Base-by-base conservation (phyloP, 92 coral and sea anemone species). In the Diadumene lineata region DNA sequence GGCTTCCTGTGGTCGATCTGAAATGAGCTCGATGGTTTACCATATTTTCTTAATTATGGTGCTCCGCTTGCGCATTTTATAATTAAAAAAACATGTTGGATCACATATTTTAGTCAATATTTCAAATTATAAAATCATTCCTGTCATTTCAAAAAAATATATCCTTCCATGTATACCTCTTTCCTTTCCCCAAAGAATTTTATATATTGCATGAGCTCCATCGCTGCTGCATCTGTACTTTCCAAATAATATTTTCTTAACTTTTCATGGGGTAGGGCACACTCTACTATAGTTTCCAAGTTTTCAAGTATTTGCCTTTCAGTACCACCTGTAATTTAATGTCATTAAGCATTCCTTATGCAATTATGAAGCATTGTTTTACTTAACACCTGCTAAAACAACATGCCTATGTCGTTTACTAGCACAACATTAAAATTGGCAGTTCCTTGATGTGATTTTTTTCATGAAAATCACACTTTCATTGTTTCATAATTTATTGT, bases 181-280 rank as follows among this genome's bases (percentile, higher is more conserved):
- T 31, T 65, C 32, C 58, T 38, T 43, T 50, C 50, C 33, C 51
- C 72, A 25, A 76, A 64, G 63, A 75, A 75, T 24, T 53, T 31
- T 24, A 75, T 34, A 48, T 75, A 75, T 33, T 43, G 29, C 56
- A 74, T 0, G 23, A 74, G n/a, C 16, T 28, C 51, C 19, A 58
- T 26, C 50, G 31, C 30, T 31, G 50, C 72, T 60, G 72, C 70
- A 60, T 60, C 80, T 31, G 68, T 34, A 62, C 28, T 26, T 50
- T 46, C 43, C 27, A 33, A 34, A 48, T 63, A 76, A 34, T 76
- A 76, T 62, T 63, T 24, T 13, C 33, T 31, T 23, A 75, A 56
- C 63, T 76, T 76, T 17, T 76, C 81, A 46, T 43, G 17, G 17
- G 81, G 81, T 21, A 76, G 43, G 33, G 31, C 70, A 11, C 44